Evolutionary conservation across 2,888 invertebrate species (phyloP), one percentile per base, ranked within the genome.

Genomic region (Tromatobia lineatoria): DNA sequence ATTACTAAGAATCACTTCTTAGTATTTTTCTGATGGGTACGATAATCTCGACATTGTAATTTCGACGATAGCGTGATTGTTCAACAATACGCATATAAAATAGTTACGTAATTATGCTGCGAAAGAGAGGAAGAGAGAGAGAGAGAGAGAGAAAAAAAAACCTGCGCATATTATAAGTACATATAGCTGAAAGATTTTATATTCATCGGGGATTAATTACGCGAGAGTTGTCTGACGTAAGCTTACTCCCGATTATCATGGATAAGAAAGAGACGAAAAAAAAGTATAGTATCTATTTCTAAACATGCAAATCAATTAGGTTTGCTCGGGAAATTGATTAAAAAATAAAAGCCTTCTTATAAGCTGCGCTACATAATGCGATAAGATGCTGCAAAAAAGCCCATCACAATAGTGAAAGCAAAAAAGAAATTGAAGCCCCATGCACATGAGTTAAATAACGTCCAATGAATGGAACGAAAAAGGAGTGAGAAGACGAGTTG

Each of bases 181-280:
- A 20, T 78, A 42, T 78, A 61, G 78, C n/a, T 74, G 52, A 45
- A 77, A 61, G 38, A 73, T 83, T 83, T 83, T 83, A 77, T 77
- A 83, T 80, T 74, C 80, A 66, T 75, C 79, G 70, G 66, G 38
- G 47, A 67, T 69, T 45, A 66, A 47, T 54, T 25, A 45, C 29
- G 34, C n/a, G 61, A 54, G 77, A 82, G 50, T 50, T 38, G 20
- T 42, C 15, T 59, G 50, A 59, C 42, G n/a, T 45, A 20, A 47
- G 10, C 34, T 61, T 64, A 38, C 57, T 57, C 71, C 15, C 42
- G 54, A 73, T 69, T 54, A 29, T n/a, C 29, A 42, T 54, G 61
- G 18, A 54, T 13, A 70, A 18, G 59, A 59, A 6, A 42, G 8
- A 25, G 25, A 70, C 61, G 6, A 42, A 6, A 42, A 11, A 38